Conservation (phyloP, 2,797 vertebrate genomes). For the Hippopotamyrus pictus region DNA sequence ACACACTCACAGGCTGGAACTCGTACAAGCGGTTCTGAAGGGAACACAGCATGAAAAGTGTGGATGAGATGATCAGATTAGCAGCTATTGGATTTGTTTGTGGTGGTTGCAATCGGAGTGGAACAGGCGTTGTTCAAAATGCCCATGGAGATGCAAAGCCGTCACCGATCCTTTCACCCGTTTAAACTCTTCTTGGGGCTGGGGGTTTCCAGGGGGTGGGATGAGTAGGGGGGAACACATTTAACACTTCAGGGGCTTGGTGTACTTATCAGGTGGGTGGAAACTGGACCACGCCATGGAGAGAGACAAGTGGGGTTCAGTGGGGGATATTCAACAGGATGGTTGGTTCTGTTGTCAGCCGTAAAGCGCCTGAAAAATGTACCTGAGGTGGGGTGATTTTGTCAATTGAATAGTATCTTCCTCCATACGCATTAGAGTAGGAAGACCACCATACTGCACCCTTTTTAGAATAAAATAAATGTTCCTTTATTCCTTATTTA, state of each 20-base stretch:
- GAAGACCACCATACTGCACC: background rate
- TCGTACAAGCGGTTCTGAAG: slow-evolving; percentile 83
- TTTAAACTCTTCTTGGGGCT: slow-evolving; percentile 58
- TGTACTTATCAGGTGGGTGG: slow-evolving; percentile 62
- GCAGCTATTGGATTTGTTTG: slow-evolving; percentile 87
- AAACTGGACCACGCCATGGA: slow-evolving; percentile 62
- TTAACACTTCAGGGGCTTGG: slow-evolving; percentile 67
- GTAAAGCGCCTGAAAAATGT: slow-evolving; percentile 46
- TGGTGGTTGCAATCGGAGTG: slow-evolving; percentile 77
- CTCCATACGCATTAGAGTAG: slow-evolving; percentile 39
- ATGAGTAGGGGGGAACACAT: slow-evolving; percentile 50
- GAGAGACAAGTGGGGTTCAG: slow-evolving; percentile 70
- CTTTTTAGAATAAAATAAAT: background rate
- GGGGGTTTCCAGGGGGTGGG: slow-evolving; percentile 45
- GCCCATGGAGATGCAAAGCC: slow-evolving; percentile 73
- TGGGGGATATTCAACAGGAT: slow-evolving; percentile 59
- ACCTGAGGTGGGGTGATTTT: slow-evolving; percentile 54
- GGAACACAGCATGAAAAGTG: slow-evolving; percentile 89
- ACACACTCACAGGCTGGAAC: slow-evolving; percentile 91
- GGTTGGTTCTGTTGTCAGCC: slow-evolving; percentile 44
- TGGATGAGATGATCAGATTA: slow-evolving; percentile 92
- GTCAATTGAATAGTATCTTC: slow-evolving; percentile 50
- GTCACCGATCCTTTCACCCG: slow-evolving; percentile 62
- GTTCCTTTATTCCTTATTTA: background rate
- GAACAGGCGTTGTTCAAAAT: slow-evolving; percentile 78